Evolutionary conservation across 2,113 vertebrate species (phyloP), one percentile per base, ranked within the genome.

Genomic region (Sylvietta virens): DNA sequence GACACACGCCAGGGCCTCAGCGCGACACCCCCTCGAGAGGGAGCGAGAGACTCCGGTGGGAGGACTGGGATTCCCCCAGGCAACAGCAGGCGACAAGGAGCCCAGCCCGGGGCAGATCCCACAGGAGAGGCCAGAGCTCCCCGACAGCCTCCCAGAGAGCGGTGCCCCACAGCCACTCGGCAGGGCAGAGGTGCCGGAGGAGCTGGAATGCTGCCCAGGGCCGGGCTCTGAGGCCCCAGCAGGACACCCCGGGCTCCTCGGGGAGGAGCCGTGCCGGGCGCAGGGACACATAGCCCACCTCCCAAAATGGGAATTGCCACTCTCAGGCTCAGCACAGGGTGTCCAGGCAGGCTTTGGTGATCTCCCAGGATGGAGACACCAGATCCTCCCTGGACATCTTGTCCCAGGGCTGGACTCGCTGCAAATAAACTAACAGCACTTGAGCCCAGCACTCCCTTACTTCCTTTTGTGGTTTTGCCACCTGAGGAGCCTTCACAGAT

Each of bases 81-180:
- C 19, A 9, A 19, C n/a, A 4, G 61, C 27, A 4, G 1, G 0
- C 0, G 1, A 35, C 11, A 10, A 77, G 72, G 18, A 77, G 31
- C 3, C 17, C 1, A 77, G 44, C 5, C 22, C 33, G 1, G 39
- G 20, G 69, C 10, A 60, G 69, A 58, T 60, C 69, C 69, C 69
- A 17, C 39, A 7, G 60, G 67, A 57, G 53, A 81, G 13, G 33
- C 39, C 45, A 20, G 15, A 21, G 37, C 31, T 13, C 27, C n/a
- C 4, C 2, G 33, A 3, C 19, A 19, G 6, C 6, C 15, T 45
- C 60, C 7, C 9, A 8, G 39, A 13, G 13, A 39, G 12, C 0
- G 2, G 28, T 4, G 23, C 7, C 28, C 39, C n/a, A 0, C 2
- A 0, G 6, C 5, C 15, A 8, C 28, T 53, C 61, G 20, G 0